Evolutionary conservation across 1,140 invertebrate species (phyloP), one percentile per base, ranked within the genome.

Genomic region (Drosophila kikkawai): DNA sequence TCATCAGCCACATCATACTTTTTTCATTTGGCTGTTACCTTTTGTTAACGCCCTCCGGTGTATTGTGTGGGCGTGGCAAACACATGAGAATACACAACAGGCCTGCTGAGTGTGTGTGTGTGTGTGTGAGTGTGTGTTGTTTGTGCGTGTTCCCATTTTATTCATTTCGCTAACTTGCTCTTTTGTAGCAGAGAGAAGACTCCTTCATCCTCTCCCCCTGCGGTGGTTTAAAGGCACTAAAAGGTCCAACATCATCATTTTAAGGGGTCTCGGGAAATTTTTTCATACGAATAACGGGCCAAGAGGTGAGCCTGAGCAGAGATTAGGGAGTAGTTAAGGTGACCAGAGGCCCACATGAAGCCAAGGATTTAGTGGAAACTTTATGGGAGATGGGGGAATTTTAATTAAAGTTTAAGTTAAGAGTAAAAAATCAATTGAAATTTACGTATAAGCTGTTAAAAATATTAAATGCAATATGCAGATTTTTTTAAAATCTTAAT

Each of bases 41-140:
- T 70, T 67, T 77, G 59, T 81, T 77, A 58, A 57, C 22, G 63
- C 63, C 69, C 71, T 39, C 45, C 57, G 50, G 56, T 73, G 57
- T 63, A 86, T 80, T 76, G 67, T 80, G 69, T 82, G 84, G 84
- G 83, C 83, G 83, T 86, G 83, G 67, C 84, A 80, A 63, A 60
- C 70, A 87, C 48, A 77, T 66, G 68, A 71, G 65, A 71, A 58
- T 64, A 50, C 48, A 50, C 57, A 65, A 63, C 63, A 50, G 59
- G 60, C 61, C 61, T 26, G 36, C 12, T 19, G 71, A 15, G 29
- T 0, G 26, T 39, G 26, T 32, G 42, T 37, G 42, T 37, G 71
- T 56, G 36, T 4, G 41, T 51, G 44, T 68, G 39, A 53, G 61
- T 59, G 50, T 34, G 29, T 5, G 41, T 48, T 70, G 58, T 70